Conservation (phyloP, 1,140 invertebrate genomes). For the Lamellibrachia luymesi region DNA sequence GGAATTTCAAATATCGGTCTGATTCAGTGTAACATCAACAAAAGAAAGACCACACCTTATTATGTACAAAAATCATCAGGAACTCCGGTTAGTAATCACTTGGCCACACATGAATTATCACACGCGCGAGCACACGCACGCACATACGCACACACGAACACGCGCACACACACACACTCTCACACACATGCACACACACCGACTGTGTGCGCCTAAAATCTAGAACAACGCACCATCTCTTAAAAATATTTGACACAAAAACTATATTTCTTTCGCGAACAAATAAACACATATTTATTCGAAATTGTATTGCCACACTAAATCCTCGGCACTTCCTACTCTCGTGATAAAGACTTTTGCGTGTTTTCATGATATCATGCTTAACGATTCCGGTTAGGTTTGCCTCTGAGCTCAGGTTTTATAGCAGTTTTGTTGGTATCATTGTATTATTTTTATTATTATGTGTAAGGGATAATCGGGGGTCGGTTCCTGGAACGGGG, state of each 20-base stretch:
- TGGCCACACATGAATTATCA: background rate
- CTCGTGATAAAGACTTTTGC: background rate
- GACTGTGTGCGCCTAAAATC: too few relatives aligned
- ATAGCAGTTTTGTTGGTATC: background rate
- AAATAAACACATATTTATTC: background rate
- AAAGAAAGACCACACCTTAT: too few relatives aligned
- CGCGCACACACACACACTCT: background rate
- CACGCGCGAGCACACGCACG: too few relatives aligned
- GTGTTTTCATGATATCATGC: background rate
- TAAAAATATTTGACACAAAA: too few relatives aligned
- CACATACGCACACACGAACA: background rate
- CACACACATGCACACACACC: background rate
- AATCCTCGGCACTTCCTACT: background rate
- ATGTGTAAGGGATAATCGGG: slow-evolving; percentile 60
- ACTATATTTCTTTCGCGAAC: too few relatives aligned
- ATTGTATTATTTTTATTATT: background rate
- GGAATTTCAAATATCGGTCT: too few relatives aligned
- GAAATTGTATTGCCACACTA: too few relatives aligned
- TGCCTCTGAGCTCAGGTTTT: background rate
- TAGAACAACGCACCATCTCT: too few relatives aligned
- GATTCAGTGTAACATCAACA: too few relatives aligned
- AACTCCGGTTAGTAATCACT: slow-evolving; percentile 66
- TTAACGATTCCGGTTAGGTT: background rate
- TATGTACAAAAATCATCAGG: slow-evolving; percentile 72
- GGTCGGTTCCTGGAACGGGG: slow-evolving; percentile 70